Percentiles rank a stretch among this genome's conserved stretches.
Evolutionary conservation across 1,140 invertebrate species (phyloP).

Genomic region (Nomia melanderi): DNA sequence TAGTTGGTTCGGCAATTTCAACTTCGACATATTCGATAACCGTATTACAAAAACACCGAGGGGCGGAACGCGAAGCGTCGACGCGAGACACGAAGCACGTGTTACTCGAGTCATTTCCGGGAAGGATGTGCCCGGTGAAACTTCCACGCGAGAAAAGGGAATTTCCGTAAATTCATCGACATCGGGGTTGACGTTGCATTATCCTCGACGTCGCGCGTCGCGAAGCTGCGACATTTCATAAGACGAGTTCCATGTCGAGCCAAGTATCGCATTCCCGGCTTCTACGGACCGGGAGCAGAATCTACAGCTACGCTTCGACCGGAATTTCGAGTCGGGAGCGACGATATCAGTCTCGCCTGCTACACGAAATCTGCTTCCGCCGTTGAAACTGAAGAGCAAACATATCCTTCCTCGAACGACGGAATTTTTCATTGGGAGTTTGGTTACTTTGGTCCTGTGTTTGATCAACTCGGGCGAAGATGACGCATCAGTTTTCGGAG

Average conservation of each 20-base stretch:
- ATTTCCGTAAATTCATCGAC: not conserved
- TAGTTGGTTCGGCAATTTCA: too few species aligned
- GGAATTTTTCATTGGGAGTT: constrained; percentile 4
- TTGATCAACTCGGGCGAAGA: too few species aligned
- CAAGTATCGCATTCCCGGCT: not conserved
- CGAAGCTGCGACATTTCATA: constrained; percentile 5
- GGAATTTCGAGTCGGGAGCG: not conserved
- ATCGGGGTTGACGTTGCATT: not conserved
- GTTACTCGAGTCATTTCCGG: too few species aligned
- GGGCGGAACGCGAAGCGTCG: too few species aligned
- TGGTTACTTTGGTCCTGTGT: not conserved
- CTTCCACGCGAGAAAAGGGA: too few species aligned
- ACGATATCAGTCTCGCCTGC: not conserved
- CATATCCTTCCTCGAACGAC: not conserved
- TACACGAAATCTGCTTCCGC: not conserved
- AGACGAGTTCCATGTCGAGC: not conserved
- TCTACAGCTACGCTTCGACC: not conserved
- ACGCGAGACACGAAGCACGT: too few species aligned
- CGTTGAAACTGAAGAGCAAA: constrained; percentile 1
- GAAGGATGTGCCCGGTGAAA: too few species aligned
- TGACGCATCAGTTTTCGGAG: too few species aligned
- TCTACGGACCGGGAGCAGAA: not conserved
- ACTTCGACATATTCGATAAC: too few species aligned
- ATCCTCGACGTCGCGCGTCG: not conserved
- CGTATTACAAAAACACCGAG: too few species aligned